Base-by-base conservation (phyloP, 2,888 invertebrate genomes). In the Habroteleia sp. region DNA sequence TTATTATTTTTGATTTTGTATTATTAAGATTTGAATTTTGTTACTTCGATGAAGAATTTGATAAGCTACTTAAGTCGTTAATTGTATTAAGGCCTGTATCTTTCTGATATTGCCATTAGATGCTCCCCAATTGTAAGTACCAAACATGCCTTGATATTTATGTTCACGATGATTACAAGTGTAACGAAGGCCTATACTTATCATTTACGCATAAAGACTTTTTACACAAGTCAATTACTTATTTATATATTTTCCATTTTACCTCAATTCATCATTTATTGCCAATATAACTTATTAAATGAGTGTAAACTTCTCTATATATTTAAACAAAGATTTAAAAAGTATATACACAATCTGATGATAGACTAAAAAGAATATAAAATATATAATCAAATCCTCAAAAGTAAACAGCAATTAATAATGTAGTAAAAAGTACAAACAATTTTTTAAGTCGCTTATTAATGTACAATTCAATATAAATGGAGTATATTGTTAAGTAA, bases 41-140 rank as follows among this genome's bases (percentile, higher is more conserved):
- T 37, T n/a, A 16, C n/a, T 10, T 39, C 39, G 25, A 27, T 11
- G 27, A 4, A 39, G 39, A 23, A 29, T 1, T 10, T 46, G 23
- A 31, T 48, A 46, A 29, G 50, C 16, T 14, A 23, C 42, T 14
- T 25, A 25, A 41, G 39, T 54, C 17, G 29, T 60, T 29, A 14
- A 23, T 16, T 44, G 11, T 27, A n/a, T 60, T 46, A 60, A 60
- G 33, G n/a, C n/a, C n/a, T n/a, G n/a, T n/a, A n/a, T n/a, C n/a
- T n/a, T n/a, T n/a, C n/a, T n/a, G n/a, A 60, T 37, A 27, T 16
- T 27, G 27, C 23, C 27, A 39, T 8, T 14, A 7, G 42, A 41
- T 63, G 63, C 25, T 52, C n/a, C 63, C 63, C 50, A 50, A 8
- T 63, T 63, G 63, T 63, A 63, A 63, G 63, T 63, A 63, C 63